Evolutionary conservation across 1,140 invertebrate species (phyloP).

Genomic region (Metopolophium dirhodum): DNA sequence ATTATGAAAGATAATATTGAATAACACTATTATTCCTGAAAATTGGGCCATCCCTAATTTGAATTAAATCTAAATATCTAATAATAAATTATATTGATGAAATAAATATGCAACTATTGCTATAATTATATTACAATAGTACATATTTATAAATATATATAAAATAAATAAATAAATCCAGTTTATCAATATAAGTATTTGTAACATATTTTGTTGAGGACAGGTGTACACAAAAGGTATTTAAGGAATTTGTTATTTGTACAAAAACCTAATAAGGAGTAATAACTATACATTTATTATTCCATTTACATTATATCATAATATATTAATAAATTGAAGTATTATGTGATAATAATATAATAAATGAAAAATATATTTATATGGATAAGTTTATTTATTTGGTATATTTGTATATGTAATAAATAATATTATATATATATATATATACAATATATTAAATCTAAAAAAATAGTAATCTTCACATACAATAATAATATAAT

Average conservation of each 20-base stretch:
- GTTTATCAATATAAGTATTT: not conserved
- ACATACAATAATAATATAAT: conserved; percentile 4
- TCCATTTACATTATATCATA: not conserved
- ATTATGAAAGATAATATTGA: too few species aligned
- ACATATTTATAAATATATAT: too few species aligned
- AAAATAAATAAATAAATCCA: too few species aligned
- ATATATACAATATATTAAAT: conserved; percentile 21
- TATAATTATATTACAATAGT: too few species aligned
- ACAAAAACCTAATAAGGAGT: too few species aligned
- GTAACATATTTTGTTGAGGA: not conserved
- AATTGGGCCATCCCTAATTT: too few species aligned
- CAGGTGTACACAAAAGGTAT: too few species aligned
- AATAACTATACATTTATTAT: not conserved
- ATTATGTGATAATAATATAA: not conserved
- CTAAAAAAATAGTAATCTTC: conserved; percentile 34
- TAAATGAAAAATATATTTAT: not conserved
- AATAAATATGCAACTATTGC: too few species aligned
- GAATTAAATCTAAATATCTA: too few species aligned
- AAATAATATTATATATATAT: not conserved
- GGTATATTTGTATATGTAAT: not conserved
- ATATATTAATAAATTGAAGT: not conserved
- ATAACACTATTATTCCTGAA: too few species aligned
- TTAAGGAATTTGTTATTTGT: not conserved
- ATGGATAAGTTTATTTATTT: conserved; percentile 39
- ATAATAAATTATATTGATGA: too few species aligned